Percentiles rank a stretch among this genome's conserved stretches.
Conservation (phyloP, 1,140 invertebrate species). For the Drosophila nebulosa region DNA sequence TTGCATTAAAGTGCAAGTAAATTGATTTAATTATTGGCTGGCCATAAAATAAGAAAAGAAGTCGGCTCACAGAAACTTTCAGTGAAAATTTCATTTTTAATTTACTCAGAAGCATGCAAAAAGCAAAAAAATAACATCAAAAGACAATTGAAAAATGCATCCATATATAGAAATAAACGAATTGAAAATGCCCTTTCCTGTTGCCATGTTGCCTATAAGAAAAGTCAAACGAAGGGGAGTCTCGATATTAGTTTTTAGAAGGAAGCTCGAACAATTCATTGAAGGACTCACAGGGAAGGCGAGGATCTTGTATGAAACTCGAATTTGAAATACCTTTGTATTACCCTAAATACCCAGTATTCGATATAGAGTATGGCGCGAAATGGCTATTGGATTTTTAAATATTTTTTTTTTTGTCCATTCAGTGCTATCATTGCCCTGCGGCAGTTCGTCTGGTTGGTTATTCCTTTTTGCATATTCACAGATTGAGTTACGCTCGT, state of each 20-base stretch:
- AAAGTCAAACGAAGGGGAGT: too few relatives aligned
- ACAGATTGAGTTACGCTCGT: slow-evolving; percentile 63
- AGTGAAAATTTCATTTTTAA: slow-evolving; percentile 45
- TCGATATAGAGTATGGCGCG: background rate
- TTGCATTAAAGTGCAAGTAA: slow-evolving; percentile 56
- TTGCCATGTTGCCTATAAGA: background rate
- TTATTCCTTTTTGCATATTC: slow-evolving; percentile 57
- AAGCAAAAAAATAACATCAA: slow-evolving; percentile 18
- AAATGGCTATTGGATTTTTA: slow-evolving; percentile 31
- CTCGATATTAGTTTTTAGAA: too few relatives aligned
- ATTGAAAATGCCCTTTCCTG: background rate
- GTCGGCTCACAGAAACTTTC: slow-evolving; percentile 14
- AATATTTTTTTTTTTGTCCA: slow-evolving; percentile 15
- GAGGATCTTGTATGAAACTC: too few relatives aligned
- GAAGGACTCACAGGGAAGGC: too few relatives aligned
- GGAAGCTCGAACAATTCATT: too few relatives aligned
- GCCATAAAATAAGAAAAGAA: background rate
- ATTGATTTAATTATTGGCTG: slow-evolving; percentile 65
- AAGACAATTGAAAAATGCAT: background rate
- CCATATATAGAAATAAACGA: background rate
- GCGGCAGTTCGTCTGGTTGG: slow-evolving; percentile 39
- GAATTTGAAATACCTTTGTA: too few relatives aligned
- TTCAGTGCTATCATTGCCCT: slow-evolving; percentile 47
- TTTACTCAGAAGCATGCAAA: slow-evolving; percentile 35
- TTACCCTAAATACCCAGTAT: background rate